Base-by-base conservation (phyloP, 2,888 invertebrate genomes). In the Cerastoderma edule region DNA sequence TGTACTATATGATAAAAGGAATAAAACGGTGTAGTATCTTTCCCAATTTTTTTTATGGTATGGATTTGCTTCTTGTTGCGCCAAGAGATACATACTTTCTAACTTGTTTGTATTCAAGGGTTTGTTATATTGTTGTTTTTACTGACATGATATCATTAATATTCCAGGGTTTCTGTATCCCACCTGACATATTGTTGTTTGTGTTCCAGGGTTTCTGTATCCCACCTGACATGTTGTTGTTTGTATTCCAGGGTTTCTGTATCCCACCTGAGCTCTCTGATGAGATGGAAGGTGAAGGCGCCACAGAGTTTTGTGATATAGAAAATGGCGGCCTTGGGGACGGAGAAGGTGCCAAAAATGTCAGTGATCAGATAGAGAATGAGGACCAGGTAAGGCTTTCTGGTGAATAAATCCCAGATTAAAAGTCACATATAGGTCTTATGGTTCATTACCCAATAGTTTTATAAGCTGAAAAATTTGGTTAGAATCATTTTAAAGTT, bases 301-400 rank as follows among this genome's bases (percentile, higher is more conserved):
- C 91, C 19, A 92, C 92, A 10, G 91, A 94, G 78, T 93, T 94
- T 80, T 92, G 93, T 84, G 94, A 94, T 77, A 93, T 93, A 65
- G 93, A 93, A 79, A 97, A 97, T 6, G 96, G 97, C 90, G 99
- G 99, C 0, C 94, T 99, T 4, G 98, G 97, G 0, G 98, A 98
- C 78, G 99, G 98, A 0, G 96, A 96, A 93, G 98, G 98, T 0
- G 95, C 96, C 85, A 97, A 96, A 88, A 99, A 99, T 92, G 97
- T 99, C 32, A 99, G 99, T 0, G 98, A 99, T 75, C 95, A 92
- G 90, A 97, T 98, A 67, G 96, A 97, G 91, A 95, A 95, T n/a
- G 93, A 93, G 83, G 98, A 98, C 94, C 98, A 99, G 90, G 90
- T 93, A 72, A 66, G 74, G 10, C 28, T 3, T n/a, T n/a, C n/a